phyloP scores from a whole-genome alignment of 2,113 vertebrate genomes.

The Desmodus rotundus region DNA sequence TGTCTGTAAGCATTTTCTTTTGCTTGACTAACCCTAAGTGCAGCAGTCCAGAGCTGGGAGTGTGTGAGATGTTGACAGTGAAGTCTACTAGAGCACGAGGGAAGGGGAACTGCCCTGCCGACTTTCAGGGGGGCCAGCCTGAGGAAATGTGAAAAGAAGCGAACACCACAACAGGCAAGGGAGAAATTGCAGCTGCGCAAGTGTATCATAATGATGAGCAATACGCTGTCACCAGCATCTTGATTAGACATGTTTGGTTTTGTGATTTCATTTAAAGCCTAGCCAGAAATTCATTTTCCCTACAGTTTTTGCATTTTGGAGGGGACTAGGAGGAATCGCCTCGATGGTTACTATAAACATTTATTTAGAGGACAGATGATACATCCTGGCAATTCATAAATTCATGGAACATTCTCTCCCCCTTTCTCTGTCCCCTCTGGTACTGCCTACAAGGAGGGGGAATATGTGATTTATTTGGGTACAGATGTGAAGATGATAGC shows the following conservation, averaged over 20 bases:
- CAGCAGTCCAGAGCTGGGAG: not conserved
- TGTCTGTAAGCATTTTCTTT: not conserved
- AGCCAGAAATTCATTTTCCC: conserved; percentile 27
- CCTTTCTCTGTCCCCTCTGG: no score
- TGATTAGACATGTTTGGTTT: conserved; percentile 43
- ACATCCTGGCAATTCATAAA: not conserved
- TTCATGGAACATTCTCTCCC: not conserved
- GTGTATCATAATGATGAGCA: not conserved
- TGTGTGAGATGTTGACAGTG: not conserved
- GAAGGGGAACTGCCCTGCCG: not conserved
- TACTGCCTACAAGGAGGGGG: not conserved
- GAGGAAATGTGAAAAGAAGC: not conserved
- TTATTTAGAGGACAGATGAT: not conserved
- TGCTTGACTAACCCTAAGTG: not conserved
- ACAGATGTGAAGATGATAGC: not conserved
- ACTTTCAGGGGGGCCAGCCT: not conserved
- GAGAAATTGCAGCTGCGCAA: not conserved
- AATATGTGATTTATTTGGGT: not conserved
- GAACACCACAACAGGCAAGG: not conserved
- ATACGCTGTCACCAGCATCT: not conserved
- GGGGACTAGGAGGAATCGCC: not conserved
- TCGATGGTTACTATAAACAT: not conserved
- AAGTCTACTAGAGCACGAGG: not conserved
- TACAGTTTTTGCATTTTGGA: not conserved
- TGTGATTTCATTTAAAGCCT: not conserved